Conservation (phyloP, 2,888 invertebrate genomes). For the Acleris emargana region DNA sequence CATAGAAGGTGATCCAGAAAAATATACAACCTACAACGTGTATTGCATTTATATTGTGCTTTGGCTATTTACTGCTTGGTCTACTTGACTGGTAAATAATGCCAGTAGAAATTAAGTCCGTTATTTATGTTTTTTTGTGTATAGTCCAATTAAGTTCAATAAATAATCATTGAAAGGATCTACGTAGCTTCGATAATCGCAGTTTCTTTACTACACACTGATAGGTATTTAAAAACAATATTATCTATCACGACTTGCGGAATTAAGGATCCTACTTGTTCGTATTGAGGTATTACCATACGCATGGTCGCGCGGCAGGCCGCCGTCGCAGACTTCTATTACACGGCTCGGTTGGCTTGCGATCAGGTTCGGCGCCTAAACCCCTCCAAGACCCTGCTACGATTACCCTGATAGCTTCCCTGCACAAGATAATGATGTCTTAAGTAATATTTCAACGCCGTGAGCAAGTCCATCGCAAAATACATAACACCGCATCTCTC, state of each 20-base stretch:
- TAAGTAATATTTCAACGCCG: slow-evolving; percentile 5
- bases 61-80: no score
- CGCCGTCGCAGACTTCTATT: slow-evolving; percentile 71
- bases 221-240: no score
- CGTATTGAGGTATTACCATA: slow-evolving; percentile 39
- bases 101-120: no score
- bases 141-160: no score
- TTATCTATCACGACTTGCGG: not conserved
- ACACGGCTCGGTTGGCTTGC: slow-evolving; percentile 72
- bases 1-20: no score
- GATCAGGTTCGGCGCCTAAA: slow-evolving; percentile 67
- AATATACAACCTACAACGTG: no score
- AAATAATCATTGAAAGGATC: no score
- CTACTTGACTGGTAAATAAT: no score
- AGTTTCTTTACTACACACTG: no score
- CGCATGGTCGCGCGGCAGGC: slow-evolving; percentile 47
- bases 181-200: no score
- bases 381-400: slow-evolving; percentile 61
- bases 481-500: slow-evolving; percentile 6
- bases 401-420: slow-evolving; percentile 61
- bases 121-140: no score
- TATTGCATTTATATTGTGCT: no score
- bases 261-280: slow-evolving; percentile 24
- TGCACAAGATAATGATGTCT: slow-evolving; percentile 35
- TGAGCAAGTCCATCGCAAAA: not conserved